A percentile compares a stretch with the other conserved stretches of the same genome.
Evolutionary conservation across 1,140 invertebrate genomes (phyloP).

Genomic region (Calephelis virginiensis): DNA sequence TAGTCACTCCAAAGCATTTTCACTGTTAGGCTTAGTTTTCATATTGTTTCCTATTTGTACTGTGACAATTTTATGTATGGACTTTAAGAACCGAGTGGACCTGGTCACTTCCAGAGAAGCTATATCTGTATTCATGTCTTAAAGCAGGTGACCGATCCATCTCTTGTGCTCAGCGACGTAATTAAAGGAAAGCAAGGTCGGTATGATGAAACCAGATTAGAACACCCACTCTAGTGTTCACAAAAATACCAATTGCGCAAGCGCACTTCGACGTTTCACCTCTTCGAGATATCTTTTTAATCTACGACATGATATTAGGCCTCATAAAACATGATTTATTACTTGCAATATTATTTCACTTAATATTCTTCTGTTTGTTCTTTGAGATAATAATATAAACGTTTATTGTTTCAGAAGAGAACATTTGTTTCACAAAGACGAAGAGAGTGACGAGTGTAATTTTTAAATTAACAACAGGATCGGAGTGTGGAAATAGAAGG

Average conservation of each 20-base stretch:
- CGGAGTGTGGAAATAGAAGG: no score
- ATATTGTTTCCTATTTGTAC: no score
- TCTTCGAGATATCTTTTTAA: slow-evolving; percentile 25
- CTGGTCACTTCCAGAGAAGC: slow-evolving; percentile 23
- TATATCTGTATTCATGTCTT: slow-evolving; percentile 23
- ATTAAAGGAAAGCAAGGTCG: slow-evolving; percentile 71
- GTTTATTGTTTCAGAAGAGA: no score
- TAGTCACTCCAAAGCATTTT: no score
- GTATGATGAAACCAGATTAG: slow-evolving; percentile 56
- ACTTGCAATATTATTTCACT: neutral
- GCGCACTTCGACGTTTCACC: slow-evolving; percentile 31
- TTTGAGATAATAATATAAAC: no score
- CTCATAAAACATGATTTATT: slow-evolving; percentile 15
- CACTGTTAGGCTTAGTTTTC: no score
- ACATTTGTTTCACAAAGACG: no score
- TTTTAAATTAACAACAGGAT: no score
- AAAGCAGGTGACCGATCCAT: slow-evolving; percentile 72
- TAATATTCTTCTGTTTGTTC: no score
- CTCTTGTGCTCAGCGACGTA: slow-evolving; percentile 60
- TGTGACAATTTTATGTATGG: no score
- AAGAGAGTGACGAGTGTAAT: no score
- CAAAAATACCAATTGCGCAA: slow-evolving; percentile 50
- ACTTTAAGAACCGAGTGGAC: neutral
- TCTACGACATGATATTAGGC: slow-evolving; percentile 8
- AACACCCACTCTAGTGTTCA: slow-evolving; percentile 50